Conservation (phyloP, 2,888 invertebrate species). For the Drepana falcataria region DNA sequence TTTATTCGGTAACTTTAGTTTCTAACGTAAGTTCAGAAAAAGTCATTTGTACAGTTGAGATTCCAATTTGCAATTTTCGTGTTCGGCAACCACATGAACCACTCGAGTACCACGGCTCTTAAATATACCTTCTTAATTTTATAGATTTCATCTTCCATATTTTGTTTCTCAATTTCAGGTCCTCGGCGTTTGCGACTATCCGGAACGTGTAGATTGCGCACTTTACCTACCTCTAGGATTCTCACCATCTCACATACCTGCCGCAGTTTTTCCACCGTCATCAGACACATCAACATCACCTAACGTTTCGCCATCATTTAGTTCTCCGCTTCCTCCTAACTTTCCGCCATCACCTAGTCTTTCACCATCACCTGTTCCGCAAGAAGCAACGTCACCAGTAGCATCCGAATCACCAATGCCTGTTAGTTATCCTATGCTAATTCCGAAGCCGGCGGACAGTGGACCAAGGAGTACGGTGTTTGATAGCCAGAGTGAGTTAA, state of each 20-base stretch:
- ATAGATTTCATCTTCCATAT: background rate
- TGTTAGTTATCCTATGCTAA: conserved; percentile 1
- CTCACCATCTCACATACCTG: conserved; percentile 7
- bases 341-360: background rate
- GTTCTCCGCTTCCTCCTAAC: conserved; percentile 6
- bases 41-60: too few species aligned
- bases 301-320: conserved; percentile 1
- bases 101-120: too few species aligned
- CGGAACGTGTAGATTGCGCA: conserved; percentile 77
- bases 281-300: conserved; percentile 4
- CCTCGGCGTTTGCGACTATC: conserved; percentile 82
- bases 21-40: too few species aligned
- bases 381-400: background rate
- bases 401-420: background rate
- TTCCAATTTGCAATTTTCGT: too few species aligned
- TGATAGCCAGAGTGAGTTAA: conserved; percentile 46
- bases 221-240: conserved; percentile 8
- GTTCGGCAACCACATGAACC: too few species aligned
- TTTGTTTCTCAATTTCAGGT: conserved; percentile 55
- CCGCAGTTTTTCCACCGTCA: conserved; percentile 2
- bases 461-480: conserved; percentile 35
- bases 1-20: too few species aligned
- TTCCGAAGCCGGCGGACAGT: conserved; percentile 15
- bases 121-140: too few species aligned
- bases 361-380: conserved; percentile 7